Percentiles rank a stretch among this genome's conserved stretches.
Evolutionary conservation across 2,113 vertebrate species (phyloP).

Genomic region (Malurus elegans): DNA sequence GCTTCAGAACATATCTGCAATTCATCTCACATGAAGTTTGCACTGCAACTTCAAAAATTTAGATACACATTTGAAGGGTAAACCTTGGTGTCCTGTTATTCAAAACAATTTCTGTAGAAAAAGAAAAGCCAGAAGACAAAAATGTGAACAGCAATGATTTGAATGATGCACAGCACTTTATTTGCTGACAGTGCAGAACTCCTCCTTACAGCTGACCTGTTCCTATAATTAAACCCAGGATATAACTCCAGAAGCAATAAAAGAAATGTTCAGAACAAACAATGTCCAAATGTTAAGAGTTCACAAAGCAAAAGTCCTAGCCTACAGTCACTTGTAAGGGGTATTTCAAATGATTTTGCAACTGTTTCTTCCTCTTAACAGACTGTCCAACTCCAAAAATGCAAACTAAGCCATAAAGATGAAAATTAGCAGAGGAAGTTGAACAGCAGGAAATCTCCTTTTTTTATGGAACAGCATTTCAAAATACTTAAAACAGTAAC

Average conservation of each 20-base stretch:
- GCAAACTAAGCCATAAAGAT: constrained; percentile 48
- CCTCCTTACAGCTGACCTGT: not conserved
- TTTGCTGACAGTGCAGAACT: not conserved
- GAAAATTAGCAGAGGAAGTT: constrained; percentile 45
- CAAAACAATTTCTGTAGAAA: not conserved
- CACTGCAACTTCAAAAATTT: not conserved
- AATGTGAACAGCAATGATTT: not conserved
- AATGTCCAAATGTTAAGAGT: not conserved
- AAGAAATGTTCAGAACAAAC: constrained; percentile 19
- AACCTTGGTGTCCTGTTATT: not conserved
- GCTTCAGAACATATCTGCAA: not conserved
- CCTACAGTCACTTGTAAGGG: not conserved
- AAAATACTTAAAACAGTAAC: not conserved
- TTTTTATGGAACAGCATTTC: constrained; percentile 10
- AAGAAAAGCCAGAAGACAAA: not conserved
- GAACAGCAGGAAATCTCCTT: constrained; percentile 2
- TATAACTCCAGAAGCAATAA: not conserved
- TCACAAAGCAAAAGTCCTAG: not conserved
- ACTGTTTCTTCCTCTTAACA: constrained; percentile 26
- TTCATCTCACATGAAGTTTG: not conserved
- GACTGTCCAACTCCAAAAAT: not conserved
- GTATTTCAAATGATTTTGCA: constrained; percentile 41
- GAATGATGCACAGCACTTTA: not conserved
- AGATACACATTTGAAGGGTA: not conserved
- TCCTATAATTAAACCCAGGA: not conserved